Conservation (phyloP, 2,888 invertebrate genomes). For the Orthosia cruda region DNA sequence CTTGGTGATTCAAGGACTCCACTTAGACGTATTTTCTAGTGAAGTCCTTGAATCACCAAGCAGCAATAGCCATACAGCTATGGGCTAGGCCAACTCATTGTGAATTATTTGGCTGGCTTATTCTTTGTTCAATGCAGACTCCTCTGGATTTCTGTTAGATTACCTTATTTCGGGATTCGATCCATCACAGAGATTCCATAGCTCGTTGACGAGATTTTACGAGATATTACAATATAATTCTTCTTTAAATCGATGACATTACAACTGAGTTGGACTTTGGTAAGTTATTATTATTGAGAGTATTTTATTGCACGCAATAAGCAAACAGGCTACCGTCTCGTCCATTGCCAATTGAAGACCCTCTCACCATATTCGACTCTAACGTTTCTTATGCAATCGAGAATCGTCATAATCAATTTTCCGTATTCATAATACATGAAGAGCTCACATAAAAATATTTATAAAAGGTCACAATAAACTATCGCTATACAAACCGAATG, state of each 20-base stretch:
- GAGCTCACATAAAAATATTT: slow-evolving; percentile 50
- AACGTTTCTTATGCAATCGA: slow-evolving; percentile 20
- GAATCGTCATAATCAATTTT: slow-evolving; percentile 34
- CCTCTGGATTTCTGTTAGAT: background rate
- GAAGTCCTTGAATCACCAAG: too few species aligned
- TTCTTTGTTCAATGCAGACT: background rate
- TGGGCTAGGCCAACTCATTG: background rate
- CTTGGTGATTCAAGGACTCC: background rate
- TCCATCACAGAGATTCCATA: background rate
- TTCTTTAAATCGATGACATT: background rate
- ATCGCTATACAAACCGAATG: slow-evolving; percentile 54
- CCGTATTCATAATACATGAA: slow-evolving; percentile 44
- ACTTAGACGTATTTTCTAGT: too few species aligned
- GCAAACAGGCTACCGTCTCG: background rate
- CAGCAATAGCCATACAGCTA: background rate
- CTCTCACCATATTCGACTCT: background rate
- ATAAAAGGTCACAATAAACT: slow-evolving; percentile 57
- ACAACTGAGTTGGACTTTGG: background rate
- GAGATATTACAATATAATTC: background rate
- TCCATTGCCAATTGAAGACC: slow-evolving; percentile 8
- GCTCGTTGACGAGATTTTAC: background rate
- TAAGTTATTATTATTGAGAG: background rate
- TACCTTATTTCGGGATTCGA: background rate
- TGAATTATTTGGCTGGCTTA: background rate
- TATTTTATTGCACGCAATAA: background rate